phyloP scores from a whole-genome alignment of 1,140 invertebrate genomes.

The Archegozetes longisetosus region DNA sequence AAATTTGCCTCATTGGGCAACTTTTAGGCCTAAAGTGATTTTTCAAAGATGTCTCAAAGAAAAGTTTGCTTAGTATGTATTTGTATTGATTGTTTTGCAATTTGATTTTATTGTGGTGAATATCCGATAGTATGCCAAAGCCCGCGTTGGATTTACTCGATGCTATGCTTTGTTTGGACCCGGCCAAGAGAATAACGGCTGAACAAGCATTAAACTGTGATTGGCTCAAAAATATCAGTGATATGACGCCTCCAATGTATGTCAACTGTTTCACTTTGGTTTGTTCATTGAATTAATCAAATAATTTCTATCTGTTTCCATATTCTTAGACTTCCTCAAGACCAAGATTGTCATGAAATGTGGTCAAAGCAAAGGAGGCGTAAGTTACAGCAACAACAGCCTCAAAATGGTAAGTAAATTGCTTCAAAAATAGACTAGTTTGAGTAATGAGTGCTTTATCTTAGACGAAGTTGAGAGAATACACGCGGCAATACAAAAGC shows the following conservation, averaged over 20 bases:
- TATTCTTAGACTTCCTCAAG: constrained; percentile 43
- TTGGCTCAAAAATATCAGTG: constrained; percentile 75
- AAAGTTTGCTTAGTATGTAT: constrained; percentile 58
- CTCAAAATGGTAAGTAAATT: no score
- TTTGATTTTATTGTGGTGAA: background rate
- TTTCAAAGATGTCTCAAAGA: constrained; percentile 75
- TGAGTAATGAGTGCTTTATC: no score
- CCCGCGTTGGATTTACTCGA: constrained; percentile 83
- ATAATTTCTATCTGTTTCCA: constrained; percentile 9
- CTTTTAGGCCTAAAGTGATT: constrained; percentile 76
- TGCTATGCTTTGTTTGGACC: constrained; percentile 91
- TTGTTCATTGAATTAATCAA: constrained; percentile 8
- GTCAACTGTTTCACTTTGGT: constrained; percentile 28
- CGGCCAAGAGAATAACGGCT: constrained; percentile 77
- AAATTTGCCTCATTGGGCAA: constrained; percentile 77
- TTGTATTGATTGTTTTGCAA: constrained; percentile 10
- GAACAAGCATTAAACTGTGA: constrained; percentile 78
- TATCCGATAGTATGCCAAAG: constrained; percentile 49
- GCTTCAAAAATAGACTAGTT: no score
- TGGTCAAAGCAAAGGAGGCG: constrained; percentile 86
- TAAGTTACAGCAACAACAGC: constrained; percentile 38
- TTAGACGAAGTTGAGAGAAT: no score
- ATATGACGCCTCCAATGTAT: constrained; percentile 46
- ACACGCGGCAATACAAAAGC: no score
- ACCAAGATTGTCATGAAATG: constrained; percentile 98